Percentiles rank a stretch among this genome's conserved stretches.
phyloP scores from a whole-genome alignment of 2,888 invertebrate genomes.

The Patella caerulea region DNA sequence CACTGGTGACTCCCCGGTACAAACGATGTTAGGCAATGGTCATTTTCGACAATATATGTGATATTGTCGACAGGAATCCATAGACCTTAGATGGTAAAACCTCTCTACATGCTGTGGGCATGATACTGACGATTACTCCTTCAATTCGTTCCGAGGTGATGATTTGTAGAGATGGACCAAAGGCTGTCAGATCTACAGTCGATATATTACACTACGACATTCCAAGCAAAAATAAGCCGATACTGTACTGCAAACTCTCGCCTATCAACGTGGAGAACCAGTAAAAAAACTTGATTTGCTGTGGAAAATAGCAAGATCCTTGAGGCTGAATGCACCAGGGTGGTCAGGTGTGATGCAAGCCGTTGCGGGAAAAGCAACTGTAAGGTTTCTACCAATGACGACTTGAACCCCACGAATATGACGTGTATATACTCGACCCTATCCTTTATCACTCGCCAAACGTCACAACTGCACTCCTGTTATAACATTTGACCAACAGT shows the following conservation, averaged over 20 bases:
- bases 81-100: not conserved
- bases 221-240: not conserved
- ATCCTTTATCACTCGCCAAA: not conserved
- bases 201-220: not conserved
- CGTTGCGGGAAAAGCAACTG: slow-evolving; percentile 36
- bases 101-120: not conserved
- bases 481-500: not conserved
- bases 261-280: no score
- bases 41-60: no score
- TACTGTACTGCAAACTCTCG: not conserved
- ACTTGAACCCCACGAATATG: not conserved
- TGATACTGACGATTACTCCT: not conserved
- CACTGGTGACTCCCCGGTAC: no score
- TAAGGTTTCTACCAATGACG: not conserved
- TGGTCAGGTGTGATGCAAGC: slow-evolving; percentile 48
- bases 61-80: not conserved
- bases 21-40: no score
- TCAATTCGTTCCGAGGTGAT: not conserved
- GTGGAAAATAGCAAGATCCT: slow-evolving; percentile 15
- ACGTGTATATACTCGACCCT: not conserved
- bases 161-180: not conserved
- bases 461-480: not conserved
- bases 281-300: not conserved
- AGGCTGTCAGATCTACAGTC: not conserved
- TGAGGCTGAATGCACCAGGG: slow-evolving; percentile 25